Evolutionary conservation across 92 coral and sea anemone genomes (phyloP), one percentile per base, ranked within the genome.

Genomic region (Epizoanthus illoricatus): DNA sequence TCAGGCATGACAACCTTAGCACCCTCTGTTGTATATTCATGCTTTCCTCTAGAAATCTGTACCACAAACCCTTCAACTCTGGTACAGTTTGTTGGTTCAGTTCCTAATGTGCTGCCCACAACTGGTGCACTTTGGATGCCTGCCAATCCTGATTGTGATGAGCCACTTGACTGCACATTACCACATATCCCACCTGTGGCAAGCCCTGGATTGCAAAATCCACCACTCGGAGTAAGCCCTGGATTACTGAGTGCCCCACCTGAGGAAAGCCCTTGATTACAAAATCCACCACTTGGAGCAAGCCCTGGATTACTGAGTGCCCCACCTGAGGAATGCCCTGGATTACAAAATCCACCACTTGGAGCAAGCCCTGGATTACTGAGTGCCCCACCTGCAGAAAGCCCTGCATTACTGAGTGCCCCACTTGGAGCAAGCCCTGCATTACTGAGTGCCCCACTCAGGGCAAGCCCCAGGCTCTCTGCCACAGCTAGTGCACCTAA

Each of bases 1-100:
- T 62, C 23, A 7, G 81, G 70, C 81, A 76, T 76, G 81, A 76
- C 24, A 76, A 76, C 81, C 41, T 61, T 76, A 0, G 56, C 81
- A 57, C 81, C 81, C 19, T 61, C 68, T 10, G 71, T 36, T 60
- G 58, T 61, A 56, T 4, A 40, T 43, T 76, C 81, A 18, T 76
- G 81, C 55, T 62, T 76, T 19, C 81, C 81, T 16, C 18, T 41
- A 4, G 70, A 65, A 11, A 76, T 76, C 17, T 41, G 39, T 19
- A 76, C 81, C 0, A 39, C 58, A 76, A 40, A 76, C 47, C 81
- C 71, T 11, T 47, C 70, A 13, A 6, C 23, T 2, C 69, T 60
- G 59, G 52, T 40, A 21, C 60, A 43, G 24, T 40, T 76, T 3
- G n/a, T 45, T 61, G 52, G 24, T 39, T 66, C 71, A 33, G 57